phyloP scores from a whole-genome alignment of 2,797 vertebrate genomes.

The Phrynocephalus guinanensis region DNA sequence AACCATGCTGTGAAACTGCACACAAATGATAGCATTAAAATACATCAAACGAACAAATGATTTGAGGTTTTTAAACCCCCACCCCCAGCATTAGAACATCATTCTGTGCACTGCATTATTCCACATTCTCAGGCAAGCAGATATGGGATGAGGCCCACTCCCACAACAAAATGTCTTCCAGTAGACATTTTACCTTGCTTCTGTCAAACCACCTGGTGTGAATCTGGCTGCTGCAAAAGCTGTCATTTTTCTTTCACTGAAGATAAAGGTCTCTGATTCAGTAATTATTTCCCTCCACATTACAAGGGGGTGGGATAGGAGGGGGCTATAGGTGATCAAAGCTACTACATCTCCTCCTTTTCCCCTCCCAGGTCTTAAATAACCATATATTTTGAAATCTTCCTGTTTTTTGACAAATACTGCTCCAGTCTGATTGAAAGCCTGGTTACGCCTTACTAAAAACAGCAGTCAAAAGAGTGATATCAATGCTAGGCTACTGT shows the following conservation, averaged over 20 bases:
- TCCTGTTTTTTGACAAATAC: slow-evolving; percentile 73
- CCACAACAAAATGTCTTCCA: slow-evolving; percentile 55
- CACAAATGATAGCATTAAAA: neutral
- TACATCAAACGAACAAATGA: neutral
- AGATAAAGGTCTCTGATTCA: slow-evolving; percentile 63
- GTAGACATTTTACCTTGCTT: slow-evolving; percentile 62
- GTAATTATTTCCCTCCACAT: slow-evolving; percentile 65
- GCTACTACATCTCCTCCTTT: slow-evolving; percentile 62
- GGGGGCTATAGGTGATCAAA: slow-evolving; percentile 67
- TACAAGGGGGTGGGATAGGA: slow-evolving; percentile 63
- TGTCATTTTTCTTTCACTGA: slow-evolving; percentile 55
- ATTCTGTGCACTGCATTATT: slow-evolving; percentile 48
- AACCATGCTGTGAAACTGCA: neutral
- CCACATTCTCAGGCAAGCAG: slow-evolving; percentile 33
- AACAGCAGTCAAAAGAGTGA: slow-evolving; percentile 69
- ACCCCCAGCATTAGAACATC: slow-evolving; percentile 1
- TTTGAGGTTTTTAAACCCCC: neutral
- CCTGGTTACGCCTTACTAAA: slow-evolving; percentile 72
- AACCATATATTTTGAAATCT: slow-evolving; percentile 72
- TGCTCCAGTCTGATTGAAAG: slow-evolving; percentile 73
- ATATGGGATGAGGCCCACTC: slow-evolving; percentile 34
- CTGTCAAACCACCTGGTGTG: slow-evolving; percentile 65
- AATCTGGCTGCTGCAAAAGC: slow-evolving; percentile 64
- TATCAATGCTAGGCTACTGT: slow-evolving; percentile 62
- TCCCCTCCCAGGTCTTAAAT: slow-evolving; percentile 51